Conservation (phyloP, 2,797 vertebrate species). For the Rhinogobio ventralis region DNA sequence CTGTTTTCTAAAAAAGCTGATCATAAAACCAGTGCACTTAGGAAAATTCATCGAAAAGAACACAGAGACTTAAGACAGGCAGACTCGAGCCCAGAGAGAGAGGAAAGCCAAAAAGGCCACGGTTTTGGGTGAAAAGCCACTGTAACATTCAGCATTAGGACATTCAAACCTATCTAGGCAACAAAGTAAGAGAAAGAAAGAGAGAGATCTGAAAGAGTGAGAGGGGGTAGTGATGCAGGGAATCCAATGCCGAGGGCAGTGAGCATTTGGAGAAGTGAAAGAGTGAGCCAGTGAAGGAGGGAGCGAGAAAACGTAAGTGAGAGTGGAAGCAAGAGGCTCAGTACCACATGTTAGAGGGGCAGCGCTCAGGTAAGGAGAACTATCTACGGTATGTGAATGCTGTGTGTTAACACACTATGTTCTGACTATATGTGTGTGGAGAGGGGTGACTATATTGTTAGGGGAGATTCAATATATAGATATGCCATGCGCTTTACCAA, state of each 20-base stretch:
- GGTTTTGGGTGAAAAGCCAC: constrained; percentile 51
- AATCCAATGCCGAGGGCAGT: constrained; percentile 59
- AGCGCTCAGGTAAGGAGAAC: constrained; percentile 53
- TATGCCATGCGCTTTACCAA: constrained; percentile 96
- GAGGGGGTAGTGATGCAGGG: constrained; percentile 52
- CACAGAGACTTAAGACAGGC: constrained; percentile 59
- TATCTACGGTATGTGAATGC: constrained; percentile 41
- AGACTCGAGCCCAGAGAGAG: constrained; percentile 50
- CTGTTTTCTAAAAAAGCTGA: background rate
- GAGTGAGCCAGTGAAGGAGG: constrained; percentile 60
- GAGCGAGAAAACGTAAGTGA: constrained; percentile 66
- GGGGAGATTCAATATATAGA: constrained; percentile 83
- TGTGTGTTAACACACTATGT: constrained; percentile 66
- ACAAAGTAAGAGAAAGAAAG: constrained; percentile 44
- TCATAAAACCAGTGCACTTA: background rate
- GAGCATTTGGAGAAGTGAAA: constrained; percentile 62
- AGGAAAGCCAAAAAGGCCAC: constrained; percentile 44
- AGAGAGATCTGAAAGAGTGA: constrained; percentile 49
- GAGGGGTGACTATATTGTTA: constrained; percentile 68
- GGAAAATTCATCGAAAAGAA: background rate
- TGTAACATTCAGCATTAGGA: constrained; percentile 54
- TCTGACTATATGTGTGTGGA: constrained; percentile 71
- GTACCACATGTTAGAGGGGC: constrained; percentile 65
- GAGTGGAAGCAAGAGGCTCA: constrained; percentile 61
- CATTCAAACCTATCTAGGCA: constrained; percentile 49